These are phyloP conservation scores for Sceloporus tristichus DNA, from an alignment of 2,113 vertebrate species.

Conservation along the genomic window DNA sequence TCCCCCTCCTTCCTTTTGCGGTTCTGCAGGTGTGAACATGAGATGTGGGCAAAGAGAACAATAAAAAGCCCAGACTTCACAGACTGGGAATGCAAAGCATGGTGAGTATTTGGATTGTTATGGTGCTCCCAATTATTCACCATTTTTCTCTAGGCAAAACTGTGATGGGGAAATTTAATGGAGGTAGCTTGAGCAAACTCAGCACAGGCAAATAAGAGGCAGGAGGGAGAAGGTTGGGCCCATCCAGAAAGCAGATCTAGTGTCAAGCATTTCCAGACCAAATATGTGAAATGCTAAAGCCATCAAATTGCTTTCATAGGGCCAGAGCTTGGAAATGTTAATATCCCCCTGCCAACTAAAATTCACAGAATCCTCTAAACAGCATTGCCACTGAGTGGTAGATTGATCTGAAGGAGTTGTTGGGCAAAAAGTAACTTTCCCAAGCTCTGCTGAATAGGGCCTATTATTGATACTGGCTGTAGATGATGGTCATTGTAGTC, in stretches of 20 bases:
- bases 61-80: not conserved
- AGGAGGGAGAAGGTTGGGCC: fast-evolving
- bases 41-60: constrained; percentile 11
- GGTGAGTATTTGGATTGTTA: not conserved
- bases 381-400: no score
- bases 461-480: not conserved
- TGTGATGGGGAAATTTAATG: fast-evolving
- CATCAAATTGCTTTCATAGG: not conserved
- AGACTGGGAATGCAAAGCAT: constrained; percentile 28
- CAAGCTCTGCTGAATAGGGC: no score
- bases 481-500: not conserved
- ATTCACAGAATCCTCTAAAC: no score
- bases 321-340: no score
- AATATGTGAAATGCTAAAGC: not conserved
- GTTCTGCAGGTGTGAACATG: constrained; percentile 35
- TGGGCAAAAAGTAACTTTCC: no score
- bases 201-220: not conserved
- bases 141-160: not conserved
- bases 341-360: no score
- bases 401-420: no score
- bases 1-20: not conserved
- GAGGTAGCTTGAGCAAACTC: not conserved
- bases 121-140: not conserved
- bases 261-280: not conserved
- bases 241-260: not conserved